Conservation (phyloP, 2,113 vertebrate genomes). For the Oenanthe oenanthe region DNA sequence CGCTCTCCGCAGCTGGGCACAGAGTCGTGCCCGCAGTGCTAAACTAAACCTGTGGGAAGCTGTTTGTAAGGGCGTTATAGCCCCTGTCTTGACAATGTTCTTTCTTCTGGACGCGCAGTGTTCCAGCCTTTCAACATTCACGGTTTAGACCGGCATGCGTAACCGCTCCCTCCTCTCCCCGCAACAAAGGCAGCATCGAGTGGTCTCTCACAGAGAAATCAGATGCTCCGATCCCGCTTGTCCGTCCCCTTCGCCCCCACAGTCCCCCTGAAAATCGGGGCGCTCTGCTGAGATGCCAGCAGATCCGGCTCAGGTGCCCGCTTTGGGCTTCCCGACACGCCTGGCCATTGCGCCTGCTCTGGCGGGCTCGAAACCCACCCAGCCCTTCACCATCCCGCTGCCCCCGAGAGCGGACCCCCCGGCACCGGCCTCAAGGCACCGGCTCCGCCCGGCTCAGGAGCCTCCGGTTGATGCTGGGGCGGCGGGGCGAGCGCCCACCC, state of each 20-base stretch:
- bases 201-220: neutral
- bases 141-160: neutral
- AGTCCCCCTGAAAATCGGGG: neutral
- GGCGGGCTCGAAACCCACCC: neutral
- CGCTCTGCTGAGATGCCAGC: neutral
- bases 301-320: neutral
- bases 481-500: neutral
- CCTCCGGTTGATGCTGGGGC: neutral
- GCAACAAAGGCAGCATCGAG: neutral
- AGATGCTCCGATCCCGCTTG: neutral
- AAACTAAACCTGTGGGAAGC: neutral
- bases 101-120: neutral
- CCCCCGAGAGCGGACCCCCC: fast-evolving
- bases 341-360: neutral
- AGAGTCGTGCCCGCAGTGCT: neutral
- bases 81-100: neutral
- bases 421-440: neutral
- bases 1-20: neutral
- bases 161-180: neutral
- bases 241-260: no score
- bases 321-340: neutral
- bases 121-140: neutral
- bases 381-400: neutral
- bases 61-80: neutral
- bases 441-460: neutral